A percentile compares a stretch with the other conserved stretches of the same genome.
phyloP scores from a whole-genome alignment of 2,113 vertebrate genomes.

The Oncorhynchus clarkii region DNA sequence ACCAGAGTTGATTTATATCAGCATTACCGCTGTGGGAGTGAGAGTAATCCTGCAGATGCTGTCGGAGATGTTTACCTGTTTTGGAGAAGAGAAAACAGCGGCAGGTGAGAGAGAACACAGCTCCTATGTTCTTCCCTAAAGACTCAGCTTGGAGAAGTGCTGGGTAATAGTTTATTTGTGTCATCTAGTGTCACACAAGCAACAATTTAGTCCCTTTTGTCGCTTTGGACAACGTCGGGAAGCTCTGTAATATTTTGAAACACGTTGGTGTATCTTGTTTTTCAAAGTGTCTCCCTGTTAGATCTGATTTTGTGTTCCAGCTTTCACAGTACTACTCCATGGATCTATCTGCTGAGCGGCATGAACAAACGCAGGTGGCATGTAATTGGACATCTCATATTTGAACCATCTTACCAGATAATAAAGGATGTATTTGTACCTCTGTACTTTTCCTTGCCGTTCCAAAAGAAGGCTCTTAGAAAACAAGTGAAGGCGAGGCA shows the following conservation, averaged over 20 bases:
- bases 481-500: background rate
- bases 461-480: background rate
- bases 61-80: slow-evolving; percentile 10
- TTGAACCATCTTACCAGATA: background rate
- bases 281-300: background rate
- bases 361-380: background rate
- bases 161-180: background rate
- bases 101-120: background rate
- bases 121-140: background rate
- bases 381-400: background rate
- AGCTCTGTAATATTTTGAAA: background rate
- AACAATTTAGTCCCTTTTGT: background rate
- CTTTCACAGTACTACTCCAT: background rate
- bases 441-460: background rate
- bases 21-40: background rate
- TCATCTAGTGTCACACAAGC: background rate
- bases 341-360: background rate
- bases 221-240: background rate
- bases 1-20: slow-evolving; percentile 7
- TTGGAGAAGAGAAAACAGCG: background rate
- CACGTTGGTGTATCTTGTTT: background rate
- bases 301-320: background rate
- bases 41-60: slow-evolving; percentile 6
- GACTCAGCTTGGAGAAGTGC: background rate
- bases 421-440: background rate